Evolutionary conservation across 2,113 vertebrate genomes (phyloP), one percentile per base, ranked within the genome.

Genomic region (Hydrochoerus hydrochaeris): DNA sequence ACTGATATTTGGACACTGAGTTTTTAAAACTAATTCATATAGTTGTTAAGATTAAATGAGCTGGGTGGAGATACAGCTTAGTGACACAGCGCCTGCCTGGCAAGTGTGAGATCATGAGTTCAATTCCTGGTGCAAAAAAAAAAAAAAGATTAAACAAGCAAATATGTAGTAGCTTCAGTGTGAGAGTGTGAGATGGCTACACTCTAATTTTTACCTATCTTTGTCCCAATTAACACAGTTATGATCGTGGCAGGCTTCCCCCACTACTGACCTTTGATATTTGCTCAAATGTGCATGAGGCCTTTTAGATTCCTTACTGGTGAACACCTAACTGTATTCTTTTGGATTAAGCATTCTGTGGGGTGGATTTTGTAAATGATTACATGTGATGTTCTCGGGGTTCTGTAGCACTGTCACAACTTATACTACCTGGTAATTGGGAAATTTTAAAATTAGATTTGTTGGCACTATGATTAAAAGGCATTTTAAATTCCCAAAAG

Each of bases 391-490:
- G n/a, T 63, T 91, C 63, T 85, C 8, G 60, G 30, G 38, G 26
- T 41, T 85, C n/a, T 88, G n/a, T 49, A 24, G 44, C 10, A 0
- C 44, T 38, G 62, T 96, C 44, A 88, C 28, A 95, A 1, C 54
- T 71, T 75, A 41, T 54, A 46, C 44, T 77, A 94, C 22, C 16
- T 49, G 67, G 20, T 63, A 77, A 85, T 30, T 69, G 78, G 57
- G 69, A 88, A 87, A 62, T 84, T 69, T 84, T 85, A 69, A 9
- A 22, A 44, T 22, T 77, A 13, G 28, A 78, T 95, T 95, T 90
- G 77, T 96, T 92, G 87, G 24, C 89, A 80, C n/a, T 80, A 30
- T 28, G 57, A 67, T 87, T 94, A 69, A 62, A 60, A 86, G 81
- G 13, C 4, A 41, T 93, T 96, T 92, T 86, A 69, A 77, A 63